A percentile compares a stretch with the other conserved stretches of the same genome.
Conservation (phyloP, 2,797 vertebrate species). For the Chrysocyon brachyurus region DNA sequence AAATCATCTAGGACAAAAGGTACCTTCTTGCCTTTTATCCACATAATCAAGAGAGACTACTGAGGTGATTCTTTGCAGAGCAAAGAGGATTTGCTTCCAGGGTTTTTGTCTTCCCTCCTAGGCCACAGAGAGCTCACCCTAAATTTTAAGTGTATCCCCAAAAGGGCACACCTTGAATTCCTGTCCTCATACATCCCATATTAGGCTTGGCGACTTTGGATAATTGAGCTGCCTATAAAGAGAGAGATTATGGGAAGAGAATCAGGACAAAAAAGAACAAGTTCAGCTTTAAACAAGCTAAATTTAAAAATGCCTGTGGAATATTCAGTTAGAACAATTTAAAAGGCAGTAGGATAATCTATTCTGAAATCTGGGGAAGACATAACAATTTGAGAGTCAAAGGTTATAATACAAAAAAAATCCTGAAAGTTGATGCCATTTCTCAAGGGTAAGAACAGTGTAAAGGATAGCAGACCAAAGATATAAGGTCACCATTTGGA, state of each 20-base stretch:
- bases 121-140: background rate
- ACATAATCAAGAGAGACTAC: background rate
- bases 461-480: background rate
- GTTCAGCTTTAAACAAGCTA: background rate
- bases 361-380: background rate
- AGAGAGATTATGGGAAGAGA: background rate
- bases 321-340: constrained; percentile 13
- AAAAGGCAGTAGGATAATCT: background rate
- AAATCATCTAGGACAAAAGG: background rate
- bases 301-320: background rate
- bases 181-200: background rate
- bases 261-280: background rate
- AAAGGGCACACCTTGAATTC: background rate
- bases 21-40: background rate
- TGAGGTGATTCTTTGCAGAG: background rate
- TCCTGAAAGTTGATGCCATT: background rate
- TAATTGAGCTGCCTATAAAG: background rate
- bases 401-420: background rate
- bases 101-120: background rate
- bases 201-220: background rate
- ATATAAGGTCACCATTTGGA: background rate
- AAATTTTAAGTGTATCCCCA: background rate
- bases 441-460: background rate
- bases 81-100: background rate
- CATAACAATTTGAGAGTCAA: background rate